A percentile compares a stretch with the other conserved stretches of the same genome.
Evolutionary conservation across 2,797 vertebrate genomes (phyloP).

Genomic region (Aulostomus chinensis): DNA sequence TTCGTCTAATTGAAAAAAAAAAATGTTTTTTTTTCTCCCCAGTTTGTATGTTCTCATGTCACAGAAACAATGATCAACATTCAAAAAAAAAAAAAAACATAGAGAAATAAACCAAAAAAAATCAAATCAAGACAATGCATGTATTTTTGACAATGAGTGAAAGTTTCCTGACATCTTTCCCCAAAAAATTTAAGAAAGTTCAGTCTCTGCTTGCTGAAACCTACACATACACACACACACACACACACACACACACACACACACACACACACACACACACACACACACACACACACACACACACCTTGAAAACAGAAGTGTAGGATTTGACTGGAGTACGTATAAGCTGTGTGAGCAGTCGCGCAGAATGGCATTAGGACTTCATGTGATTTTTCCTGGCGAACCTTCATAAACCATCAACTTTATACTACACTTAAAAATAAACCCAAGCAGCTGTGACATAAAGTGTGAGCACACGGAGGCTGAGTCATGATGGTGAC

Average conservation of each 20-base stretch:
- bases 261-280: slow-evolving; percentile 23
- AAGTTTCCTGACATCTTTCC: too few species aligned
- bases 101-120: slow-evolving; percentile 8
- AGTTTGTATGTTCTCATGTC: slow-evolving; percentile 25
- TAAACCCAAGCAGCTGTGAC: slow-evolving; percentile 68
- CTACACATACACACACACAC: too few species aligned
- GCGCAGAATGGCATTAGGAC: slow-evolving; percentile 28
- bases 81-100: slow-evolving; percentile 42
- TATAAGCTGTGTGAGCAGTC: slow-evolving; percentile 30
- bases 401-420: slow-evolving; percentile 34
- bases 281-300: too few species aligned
- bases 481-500: slow-evolving; percentile 62
- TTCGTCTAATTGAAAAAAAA: too few species aligned
- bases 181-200: too few species aligned
- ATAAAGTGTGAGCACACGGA: slow-evolving; percentile 57
- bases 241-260: too few species aligned
- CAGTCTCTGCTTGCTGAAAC: too few species aligned
- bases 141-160: too few species aligned
- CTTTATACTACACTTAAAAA: slow-evolving; percentile 56
- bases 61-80: slow-evolving; percentile 49
- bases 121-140: slow-evolving; percentile 42
- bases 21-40: too few species aligned
- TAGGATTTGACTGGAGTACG: slow-evolving; percentile 10
- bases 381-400: slow-evolving; percentile 34
- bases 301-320: too few species aligned